phyloP scores from a whole-genome alignment of 2,113 vertebrate genomes.

The Gobiocypris rarus region DNA sequence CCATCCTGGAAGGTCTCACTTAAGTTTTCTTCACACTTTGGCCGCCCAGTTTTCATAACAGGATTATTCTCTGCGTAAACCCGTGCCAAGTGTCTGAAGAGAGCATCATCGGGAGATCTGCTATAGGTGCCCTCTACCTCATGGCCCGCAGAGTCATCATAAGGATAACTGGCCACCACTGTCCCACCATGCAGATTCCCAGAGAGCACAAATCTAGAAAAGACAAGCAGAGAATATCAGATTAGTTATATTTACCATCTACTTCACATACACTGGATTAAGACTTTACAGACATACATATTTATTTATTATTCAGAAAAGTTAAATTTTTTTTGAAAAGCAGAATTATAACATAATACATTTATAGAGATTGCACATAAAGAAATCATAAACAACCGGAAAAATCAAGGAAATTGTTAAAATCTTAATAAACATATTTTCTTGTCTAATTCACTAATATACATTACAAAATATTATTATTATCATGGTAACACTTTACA shows the following conservation, averaged over 20 bases:
- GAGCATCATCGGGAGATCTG: constrained; percentile 85
- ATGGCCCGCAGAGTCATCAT: constrained; percentile 87
- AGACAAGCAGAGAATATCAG: neutral
- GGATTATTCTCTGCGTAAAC: constrained; percentile 89
- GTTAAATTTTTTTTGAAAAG: too few relatives aligned
- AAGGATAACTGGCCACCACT: constrained; percentile 97
- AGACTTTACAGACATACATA: neutral
- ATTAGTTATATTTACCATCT: neutral
- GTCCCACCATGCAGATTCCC: constrained; percentile 95
- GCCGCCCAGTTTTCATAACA: constrained; percentile 89
- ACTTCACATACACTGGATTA: neutral
- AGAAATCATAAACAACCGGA: neutral
- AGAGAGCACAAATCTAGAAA: constrained; percentile 89
- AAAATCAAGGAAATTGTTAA: neutral
- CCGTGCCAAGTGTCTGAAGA: constrained; percentile 88
- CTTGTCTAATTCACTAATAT: neutral
- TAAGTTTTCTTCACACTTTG: constrained; percentile 79
- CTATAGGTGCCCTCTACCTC: constrained; percentile 81
- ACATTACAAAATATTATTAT: neutral
- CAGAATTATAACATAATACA: neutral
- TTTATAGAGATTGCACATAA: too few relatives aligned
- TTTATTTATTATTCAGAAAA: neutral
- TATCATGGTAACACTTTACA: neutral
- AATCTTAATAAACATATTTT: neutral
- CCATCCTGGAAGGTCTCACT: constrained; percentile 86